Evolutionary conservation across 2,888 invertebrate genomes (phyloP).

Genomic region (Drosophila kokeensis): DNA sequence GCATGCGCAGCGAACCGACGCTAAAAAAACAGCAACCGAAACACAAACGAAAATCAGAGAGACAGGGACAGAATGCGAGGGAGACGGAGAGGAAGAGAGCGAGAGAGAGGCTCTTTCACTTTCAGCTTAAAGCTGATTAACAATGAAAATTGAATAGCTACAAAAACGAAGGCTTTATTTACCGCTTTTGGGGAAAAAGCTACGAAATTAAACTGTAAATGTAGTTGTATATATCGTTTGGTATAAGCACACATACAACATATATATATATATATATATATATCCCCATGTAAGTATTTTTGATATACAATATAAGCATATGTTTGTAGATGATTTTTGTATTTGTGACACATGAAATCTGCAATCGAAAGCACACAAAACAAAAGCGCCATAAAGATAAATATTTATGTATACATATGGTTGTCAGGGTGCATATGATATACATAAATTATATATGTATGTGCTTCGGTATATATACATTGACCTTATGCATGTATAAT

Average conservation of each 20-base stretch:
- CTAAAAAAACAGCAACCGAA: conserved; percentile 8
- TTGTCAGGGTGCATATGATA: not conserved
- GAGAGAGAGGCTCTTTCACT: conserved; percentile 46
- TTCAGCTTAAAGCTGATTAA: conserved; percentile 36
- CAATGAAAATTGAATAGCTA: conserved; percentile 13
- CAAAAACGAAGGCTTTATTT: conserved; percentile 10
- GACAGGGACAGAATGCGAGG: not conserved
- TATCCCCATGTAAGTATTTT: not conserved
- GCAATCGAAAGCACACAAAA: conserved; percentile 18
- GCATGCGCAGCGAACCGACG: conserved; percentile 59
- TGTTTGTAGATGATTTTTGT: not conserved
- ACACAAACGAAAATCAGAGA: not conserved
- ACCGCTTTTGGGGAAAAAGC: conserved; percentile 11
- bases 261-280: not conserved
- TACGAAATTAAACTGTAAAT: conserved; percentile 11
- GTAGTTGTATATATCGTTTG: not conserved
- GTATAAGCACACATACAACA: not conserved
- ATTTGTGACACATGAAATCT: conserved; percentile 1
- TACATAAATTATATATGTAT: not conserved
- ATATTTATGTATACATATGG: not conserved
- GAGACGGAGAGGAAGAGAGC: not conserved
- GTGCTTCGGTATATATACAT: not conserved
- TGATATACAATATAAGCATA: not conserved
- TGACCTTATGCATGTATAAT: conserved; percentile 1
- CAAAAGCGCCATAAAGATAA: conserved; percentile 7